phyloP scores from a whole-genome alignment of 2,113 vertebrate genomes.

The Phrynosoma blainvillii region DNA sequence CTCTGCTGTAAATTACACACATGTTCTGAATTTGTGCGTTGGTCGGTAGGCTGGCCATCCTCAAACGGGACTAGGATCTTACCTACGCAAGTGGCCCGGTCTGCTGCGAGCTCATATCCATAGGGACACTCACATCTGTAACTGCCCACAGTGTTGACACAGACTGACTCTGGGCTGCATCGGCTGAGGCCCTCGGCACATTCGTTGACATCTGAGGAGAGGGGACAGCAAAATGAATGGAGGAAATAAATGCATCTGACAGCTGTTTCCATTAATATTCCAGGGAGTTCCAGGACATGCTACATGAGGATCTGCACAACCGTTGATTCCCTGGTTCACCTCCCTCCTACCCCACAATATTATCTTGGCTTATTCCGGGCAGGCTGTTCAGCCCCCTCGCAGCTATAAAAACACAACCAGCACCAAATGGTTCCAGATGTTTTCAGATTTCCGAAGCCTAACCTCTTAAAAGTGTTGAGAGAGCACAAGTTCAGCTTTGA shows the following conservation, averaged over 20 bases:
- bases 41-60: neutral
- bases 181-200: slow-evolving; percentile 74
- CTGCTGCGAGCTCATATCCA: slow-evolving; percentile 77
- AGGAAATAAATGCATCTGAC: neutral
- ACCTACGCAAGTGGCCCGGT: slow-evolving; percentile 81
- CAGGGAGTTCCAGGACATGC: neutral
- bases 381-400: neutral
- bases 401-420: neutral
- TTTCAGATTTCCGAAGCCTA: neutral
- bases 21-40: no score
- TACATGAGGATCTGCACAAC: neutral
- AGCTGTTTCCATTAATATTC: neutral
- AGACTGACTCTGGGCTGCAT: slow-evolving; percentile 80
- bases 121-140: slow-evolving; percentile 83
- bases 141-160: slow-evolving; percentile 83
- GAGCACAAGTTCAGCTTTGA: neutral
- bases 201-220: slow-evolving; percentile 83
- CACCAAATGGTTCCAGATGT: slow-evolving; percentile 20
- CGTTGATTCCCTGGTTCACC: neutral
- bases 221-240: neutral
- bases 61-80: slow-evolving; percentile 56
- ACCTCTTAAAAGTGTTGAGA: neutral
- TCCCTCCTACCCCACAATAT: no score
- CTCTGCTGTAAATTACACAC: no score
- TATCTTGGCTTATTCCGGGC: neutral